These are phyloP conservation scores for Acrobeloides nanus DNA, from an alignment of 2,888 invertebrate genomes.

Conservation along the genomic window DNA sequence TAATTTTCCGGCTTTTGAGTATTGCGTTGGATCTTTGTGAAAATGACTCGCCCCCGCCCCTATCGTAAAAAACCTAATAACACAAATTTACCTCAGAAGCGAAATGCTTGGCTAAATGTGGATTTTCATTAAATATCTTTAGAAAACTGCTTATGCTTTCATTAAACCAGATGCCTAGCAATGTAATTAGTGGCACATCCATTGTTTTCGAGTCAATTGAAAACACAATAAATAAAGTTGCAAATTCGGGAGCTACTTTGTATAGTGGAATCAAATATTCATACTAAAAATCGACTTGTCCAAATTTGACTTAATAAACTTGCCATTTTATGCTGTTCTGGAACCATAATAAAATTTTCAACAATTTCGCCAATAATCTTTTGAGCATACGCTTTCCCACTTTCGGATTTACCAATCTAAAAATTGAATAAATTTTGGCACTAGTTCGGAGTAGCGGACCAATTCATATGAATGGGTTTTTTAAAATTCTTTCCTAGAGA, in stretches of 20 bases:
- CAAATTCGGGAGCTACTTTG: constrained; percentile 3
- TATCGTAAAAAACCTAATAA: no score
- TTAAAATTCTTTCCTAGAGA: no score
- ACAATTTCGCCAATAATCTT: constrained; percentile 11
- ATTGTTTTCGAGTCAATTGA: constrained; percentile 1
- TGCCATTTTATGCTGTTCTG: constrained; percentile 3
- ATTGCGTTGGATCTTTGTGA: no score
- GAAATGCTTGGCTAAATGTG: constrained; percentile 6
- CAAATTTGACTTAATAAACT: not conserved
- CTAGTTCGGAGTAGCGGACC: no score
- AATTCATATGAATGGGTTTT: no score
- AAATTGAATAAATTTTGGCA: no score
- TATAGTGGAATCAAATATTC: constrained; percentile 6
- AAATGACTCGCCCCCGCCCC: no score
- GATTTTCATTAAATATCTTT: not conserved
- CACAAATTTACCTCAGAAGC: constrained; percentile 8
- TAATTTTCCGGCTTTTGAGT: no score
- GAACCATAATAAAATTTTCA: constrained; percentile 8
- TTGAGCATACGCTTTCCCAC: constrained; percentile 4
- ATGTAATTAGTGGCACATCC: constrained; percentile 1
- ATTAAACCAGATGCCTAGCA: constrained; percentile 8
- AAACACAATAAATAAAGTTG: constrained; percentile 8
- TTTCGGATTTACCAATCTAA: constrained; percentile 6
- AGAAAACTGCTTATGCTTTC: constrained; percentile 1
- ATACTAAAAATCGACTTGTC: constrained; percentile 8